Base-by-base conservation (phyloP, 2,797 vertebrate genomes). In the Cyclura pinguis region DNA sequence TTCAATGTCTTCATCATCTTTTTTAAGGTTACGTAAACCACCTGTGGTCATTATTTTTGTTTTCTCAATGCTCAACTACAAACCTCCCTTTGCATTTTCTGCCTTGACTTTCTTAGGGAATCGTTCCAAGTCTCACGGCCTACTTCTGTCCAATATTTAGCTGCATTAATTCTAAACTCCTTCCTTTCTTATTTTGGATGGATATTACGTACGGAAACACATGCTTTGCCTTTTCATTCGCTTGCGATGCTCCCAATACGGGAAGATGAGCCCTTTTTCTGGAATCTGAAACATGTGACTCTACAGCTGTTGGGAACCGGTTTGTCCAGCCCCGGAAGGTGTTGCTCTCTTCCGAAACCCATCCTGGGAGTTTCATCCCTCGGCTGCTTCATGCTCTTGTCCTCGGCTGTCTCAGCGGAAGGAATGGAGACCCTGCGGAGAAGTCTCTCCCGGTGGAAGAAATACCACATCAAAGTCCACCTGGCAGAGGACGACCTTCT, bases 391-490 rank as follows among this genome's bases (percentile, higher is more conserved):
- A 94, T 96, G 94, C 78, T 93, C 0, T 0, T 42, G 89, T 7
- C 18, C 12, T 85, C 88, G 22, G 80, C 92, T 57, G 0, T 16
- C 0, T 64, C 0, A 38, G 87, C 64, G 64, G 52, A 1, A 18
- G 64, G 64, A 89, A 97, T 98, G 98, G 96, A 97, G 87, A 97
- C 96, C 32, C 94, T 98, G 90, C 96, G 97, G 35, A 96, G 97
- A 67, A 96, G 97, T 86, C 93, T 97, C 1, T 95, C 94, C n/a
- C 96, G 97, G 6, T 98, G 97, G 97, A 96, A 96, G 92, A 97
- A 95, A 92, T 97, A 96, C 92, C 97, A 97, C 96, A 97, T 98
- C 8, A 95, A 97, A 92, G 97, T 98, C 90, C 97, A 98, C 87
- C 88, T 98, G 86, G 96, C 97, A 0, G 97, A 98, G 0, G 97